Conservation (phyloP, 2,113 vertebrate species). For the Panthera leo region DNA sequence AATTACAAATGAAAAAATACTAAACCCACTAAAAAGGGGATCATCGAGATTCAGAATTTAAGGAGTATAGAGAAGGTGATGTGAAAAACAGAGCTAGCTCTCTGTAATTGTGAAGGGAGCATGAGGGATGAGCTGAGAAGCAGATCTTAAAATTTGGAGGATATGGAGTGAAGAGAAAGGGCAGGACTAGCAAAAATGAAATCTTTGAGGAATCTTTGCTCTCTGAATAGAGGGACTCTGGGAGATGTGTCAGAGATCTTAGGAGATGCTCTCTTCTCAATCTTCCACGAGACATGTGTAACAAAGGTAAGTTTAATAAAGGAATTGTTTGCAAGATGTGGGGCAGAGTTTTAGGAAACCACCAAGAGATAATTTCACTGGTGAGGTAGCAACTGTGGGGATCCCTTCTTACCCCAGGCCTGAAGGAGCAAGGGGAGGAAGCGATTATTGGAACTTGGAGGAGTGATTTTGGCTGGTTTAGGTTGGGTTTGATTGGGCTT, state of each 20-base stretch:
- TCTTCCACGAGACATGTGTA: background rate
- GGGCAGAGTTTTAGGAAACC: background rate
- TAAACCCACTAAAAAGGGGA: background rate
- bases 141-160: background rate
- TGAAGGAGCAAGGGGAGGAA: background rate
- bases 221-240: background rate
- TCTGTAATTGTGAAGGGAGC: background rate
- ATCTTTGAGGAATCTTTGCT: constrained; percentile 8
- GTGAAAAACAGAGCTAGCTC: background rate
- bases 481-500: background rate
- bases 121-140: background rate
- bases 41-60: background rate
- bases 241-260: background rate
- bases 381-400: background rate
- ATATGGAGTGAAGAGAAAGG: background rate
- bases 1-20: background rate
- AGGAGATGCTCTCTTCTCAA: background rate
- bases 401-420: background rate
- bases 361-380: background rate
- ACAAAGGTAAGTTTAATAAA: background rate
- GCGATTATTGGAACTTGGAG: background rate
- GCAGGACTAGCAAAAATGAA: background rate
- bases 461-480: background rate
- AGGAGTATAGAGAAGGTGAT: background rate
- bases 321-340: background rate